Evolutionary conservation across 2,113 vertebrate species (phyloP).

Genomic region (Kobus ellipsiprymnus): DNA sequence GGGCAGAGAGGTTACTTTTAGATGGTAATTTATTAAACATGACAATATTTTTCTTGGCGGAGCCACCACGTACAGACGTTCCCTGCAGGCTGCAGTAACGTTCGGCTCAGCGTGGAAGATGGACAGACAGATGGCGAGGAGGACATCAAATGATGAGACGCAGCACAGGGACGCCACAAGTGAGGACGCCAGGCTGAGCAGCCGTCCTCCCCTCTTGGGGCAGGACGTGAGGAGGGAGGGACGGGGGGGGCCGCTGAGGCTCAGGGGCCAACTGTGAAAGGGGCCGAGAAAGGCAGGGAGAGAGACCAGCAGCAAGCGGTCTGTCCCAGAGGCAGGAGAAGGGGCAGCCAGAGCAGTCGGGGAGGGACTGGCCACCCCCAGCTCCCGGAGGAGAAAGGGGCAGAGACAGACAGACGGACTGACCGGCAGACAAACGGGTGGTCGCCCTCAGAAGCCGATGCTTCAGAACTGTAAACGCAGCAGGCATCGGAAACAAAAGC

Average conservation of each 20-base stretch:
- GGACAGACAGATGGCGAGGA: not conserved
- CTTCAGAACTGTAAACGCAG: not conserved
- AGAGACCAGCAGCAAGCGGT: not conserved
- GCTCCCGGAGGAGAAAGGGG: not conserved
- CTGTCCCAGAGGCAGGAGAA: not conserved
- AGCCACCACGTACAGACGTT: not conserved
- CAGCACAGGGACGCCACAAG: not conserved
- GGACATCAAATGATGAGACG: not conserved
- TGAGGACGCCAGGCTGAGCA: accelerated
- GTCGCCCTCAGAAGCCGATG: not conserved
- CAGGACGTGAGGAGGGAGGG: not conserved
- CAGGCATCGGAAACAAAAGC: not conserved
- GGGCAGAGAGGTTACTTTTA: not conserved
- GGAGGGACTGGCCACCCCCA: not conserved
- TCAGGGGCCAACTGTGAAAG: not conserved
- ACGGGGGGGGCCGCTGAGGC: accelerated
- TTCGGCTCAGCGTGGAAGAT: not conserved
- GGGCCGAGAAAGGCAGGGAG: not conserved
- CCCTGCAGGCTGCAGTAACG: not conserved
- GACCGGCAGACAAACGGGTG: not conserved
- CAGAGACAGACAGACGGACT: not conserved
- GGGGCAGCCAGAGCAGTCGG: not conserved
- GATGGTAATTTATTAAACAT: not conserved
- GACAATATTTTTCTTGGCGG: not conserved
- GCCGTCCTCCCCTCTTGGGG: not conserved